Conservation (phyloP, 2,888 invertebrate genomes). For the Ditylenchus weischeri region DNA sequence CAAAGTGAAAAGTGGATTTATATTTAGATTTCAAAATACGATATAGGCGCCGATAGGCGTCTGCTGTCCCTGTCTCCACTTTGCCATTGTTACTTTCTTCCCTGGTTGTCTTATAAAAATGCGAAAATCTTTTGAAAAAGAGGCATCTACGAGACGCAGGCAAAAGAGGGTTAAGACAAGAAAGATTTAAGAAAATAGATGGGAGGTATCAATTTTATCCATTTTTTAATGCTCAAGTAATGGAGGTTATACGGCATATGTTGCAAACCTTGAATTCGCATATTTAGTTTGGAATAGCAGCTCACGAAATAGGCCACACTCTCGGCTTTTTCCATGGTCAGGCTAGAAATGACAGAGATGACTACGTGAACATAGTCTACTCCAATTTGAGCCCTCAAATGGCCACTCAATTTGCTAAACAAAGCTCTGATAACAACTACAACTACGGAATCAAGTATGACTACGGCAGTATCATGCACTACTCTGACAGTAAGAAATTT, state of each 20-base stretch:
- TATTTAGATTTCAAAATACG: too few relatives aligned
- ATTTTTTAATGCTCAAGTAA: neutral
- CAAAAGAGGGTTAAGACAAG: too few relatives aligned
- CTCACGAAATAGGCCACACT: constrained; percentile 55
- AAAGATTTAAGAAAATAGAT: too few relatives aligned
- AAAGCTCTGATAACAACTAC: constrained; percentile 44
- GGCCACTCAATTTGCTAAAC: constrained; percentile 50
- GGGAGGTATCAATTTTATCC: too few relatives aligned
- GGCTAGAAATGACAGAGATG: constrained; percentile 46
- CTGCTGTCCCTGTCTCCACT: too few relatives aligned
- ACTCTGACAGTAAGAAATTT: constrained; percentile 21
- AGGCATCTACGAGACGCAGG: too few relatives aligned
- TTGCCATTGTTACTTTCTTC: too few relatives aligned
- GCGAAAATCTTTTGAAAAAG: too few relatives aligned
- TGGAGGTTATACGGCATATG: neutral
- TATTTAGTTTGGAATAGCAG: constrained; percentile 53
- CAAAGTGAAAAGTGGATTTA: too few relatives aligned
- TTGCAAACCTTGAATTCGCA: neutral
- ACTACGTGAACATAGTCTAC: constrained; percentile 35
- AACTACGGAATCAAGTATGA: constrained; percentile 53
- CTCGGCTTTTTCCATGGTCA: constrained; percentile 55
- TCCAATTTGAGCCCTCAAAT: constrained; percentile 33
- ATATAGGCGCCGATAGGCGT: too few relatives aligned
- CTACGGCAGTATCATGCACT: constrained; percentile 49
- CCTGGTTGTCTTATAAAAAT: too few relatives aligned